Base-by-base conservation (phyloP, 2,113 vertebrate genomes). In the Dipodomys ordii region DNA sequence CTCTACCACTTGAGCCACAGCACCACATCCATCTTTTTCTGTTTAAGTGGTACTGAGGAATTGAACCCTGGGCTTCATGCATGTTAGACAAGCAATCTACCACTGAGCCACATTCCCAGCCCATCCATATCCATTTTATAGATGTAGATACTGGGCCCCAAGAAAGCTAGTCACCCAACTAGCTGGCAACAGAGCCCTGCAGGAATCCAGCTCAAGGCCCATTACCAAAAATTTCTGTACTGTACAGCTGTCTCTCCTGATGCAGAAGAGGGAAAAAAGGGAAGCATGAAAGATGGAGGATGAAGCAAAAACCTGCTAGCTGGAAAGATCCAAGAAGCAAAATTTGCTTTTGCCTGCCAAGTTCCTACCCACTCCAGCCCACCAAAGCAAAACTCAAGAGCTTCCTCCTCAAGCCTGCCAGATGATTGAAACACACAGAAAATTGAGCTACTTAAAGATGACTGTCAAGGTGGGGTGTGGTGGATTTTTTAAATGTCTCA, bases 401-500 rank as follows among this genome's bases (percentile, higher is more conserved):
- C 27, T 5, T 39, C 39, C 76, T 71, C 18, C 25, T 57, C 49
- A 0, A 7, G 67, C 18, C 71, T 76, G 71, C 39, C 83, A 84
- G 25, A 35, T 10, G 2, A 68, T 86, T 76, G 57, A 82, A 91
- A 57, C 28, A 57, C 20, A 83, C 2, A 76, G 82, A 91, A 92
- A 94, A 83, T 12, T 39, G 83, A 96, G 35, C 90, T 88, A n/a
- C 69, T 96, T 68, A 88, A 32, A 86, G 30, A 65, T 12, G 71
- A 71, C 27, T 93, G 87, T 73, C 9, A 7, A 79, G 77, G 72
- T 87, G 10, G 32, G 4, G 22, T 0, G 4, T 22, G 53, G 25
- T 35, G 32, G 49, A 25, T n/a, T 76, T 84, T 86, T 91, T 57
- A 78, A 80, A 68, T 3, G 0, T 68, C 92, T 92, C 91, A 69